Base-by-base conservation (phyloP, 2,113 vertebrate genomes). In the Nesospiza acunhae region DNA sequence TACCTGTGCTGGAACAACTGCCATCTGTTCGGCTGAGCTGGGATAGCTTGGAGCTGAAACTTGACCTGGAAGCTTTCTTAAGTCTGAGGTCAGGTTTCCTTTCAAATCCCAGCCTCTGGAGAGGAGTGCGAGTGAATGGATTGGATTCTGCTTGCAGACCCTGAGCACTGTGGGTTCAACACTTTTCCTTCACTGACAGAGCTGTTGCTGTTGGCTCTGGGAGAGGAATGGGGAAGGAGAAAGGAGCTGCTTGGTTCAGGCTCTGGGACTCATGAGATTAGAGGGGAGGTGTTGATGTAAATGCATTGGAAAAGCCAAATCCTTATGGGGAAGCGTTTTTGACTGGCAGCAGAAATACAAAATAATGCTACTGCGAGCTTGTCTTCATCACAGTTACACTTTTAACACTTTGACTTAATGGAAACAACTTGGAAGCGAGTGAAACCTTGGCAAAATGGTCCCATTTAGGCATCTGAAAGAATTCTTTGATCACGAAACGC, bases 1-100 rank as follows among this genome's bases (percentile, higher is more conserved):
- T 88, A 76, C 83, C 94, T 77, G 89, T 6, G 55, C 72, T 41
- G 86, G 75, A 66, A 11, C 70, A 20, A 16, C 58, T 20, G 89
- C 70, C 47, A 6, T 55, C 56, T n/a, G 64, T 14, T 17, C 0
- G 0, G 42, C 83, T 30, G 79, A 47, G 86, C 75, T 44, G 81
- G 49, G 39, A 11, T 8, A 35, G 87, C 60, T 59, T 2, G 75
- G 53, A 62, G 89, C 90, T 87, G 93, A 95, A 95, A 87, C 96
- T 78, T 47, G 91, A 87, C 95, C 91, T 87, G 94, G 91, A 91
- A 94, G 85, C 90, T 67, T 87, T 94, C 94, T 82, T 20, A 5
- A 2, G 62, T 84, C 76, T 1, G 26, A 92, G 89, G 77, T 94
- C 91, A 21, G 89, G 81, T 96, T 96, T 94, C 93, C 80, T 82